Evolutionary conservation across 2,888 invertebrate species (phyloP).

Genomic region (Rhogogaster chlorosoma): DNA sequence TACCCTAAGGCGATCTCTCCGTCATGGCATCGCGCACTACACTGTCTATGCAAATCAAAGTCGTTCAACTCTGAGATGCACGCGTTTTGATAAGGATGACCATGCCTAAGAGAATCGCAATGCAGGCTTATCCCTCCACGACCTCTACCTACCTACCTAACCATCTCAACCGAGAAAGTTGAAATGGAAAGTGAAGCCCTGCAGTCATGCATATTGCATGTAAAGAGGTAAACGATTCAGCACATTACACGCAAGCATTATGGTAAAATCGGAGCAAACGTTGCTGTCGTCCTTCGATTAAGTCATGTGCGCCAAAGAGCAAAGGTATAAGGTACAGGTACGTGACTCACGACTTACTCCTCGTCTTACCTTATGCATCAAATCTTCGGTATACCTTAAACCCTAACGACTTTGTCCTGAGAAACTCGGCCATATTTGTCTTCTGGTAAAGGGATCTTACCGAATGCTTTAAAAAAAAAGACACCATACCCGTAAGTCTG

Average conservation of each 20-base stretch:
- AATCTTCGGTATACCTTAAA: neutral
- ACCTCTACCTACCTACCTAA: conserved; percentile 17
- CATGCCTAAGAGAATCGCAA: neutral
- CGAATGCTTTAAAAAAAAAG: neutral
- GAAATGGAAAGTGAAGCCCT: conserved; percentile 36
- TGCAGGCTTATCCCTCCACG: neutral
- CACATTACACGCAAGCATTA: neutral
- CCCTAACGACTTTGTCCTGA: conserved; percentile 29
- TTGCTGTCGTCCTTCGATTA: conserved; percentile 23
- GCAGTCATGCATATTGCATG: neutral
- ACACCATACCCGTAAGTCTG: neutral
- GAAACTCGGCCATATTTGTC: conserved; percentile 28
- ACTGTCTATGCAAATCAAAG: conserved; percentile 51
- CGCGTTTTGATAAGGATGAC: conserved; percentile 40
- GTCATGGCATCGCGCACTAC: conserved; percentile 45
- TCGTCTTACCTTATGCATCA: conserved; percentile 14
- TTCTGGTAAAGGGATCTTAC: neutral
- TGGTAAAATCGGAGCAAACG: neutral
- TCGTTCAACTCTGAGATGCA: conserved; percentile 50
- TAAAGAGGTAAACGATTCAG: neutral
- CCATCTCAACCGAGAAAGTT: neutral
- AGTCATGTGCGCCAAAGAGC: neutral
- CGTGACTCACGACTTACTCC: conserved; percentile 5
- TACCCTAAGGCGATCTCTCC: conserved; percentile 22
- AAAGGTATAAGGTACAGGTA: neutral